phyloP scores from a whole-genome alignment of 2,797 vertebrate species.

The Coccyzus lansbergi region DNA sequence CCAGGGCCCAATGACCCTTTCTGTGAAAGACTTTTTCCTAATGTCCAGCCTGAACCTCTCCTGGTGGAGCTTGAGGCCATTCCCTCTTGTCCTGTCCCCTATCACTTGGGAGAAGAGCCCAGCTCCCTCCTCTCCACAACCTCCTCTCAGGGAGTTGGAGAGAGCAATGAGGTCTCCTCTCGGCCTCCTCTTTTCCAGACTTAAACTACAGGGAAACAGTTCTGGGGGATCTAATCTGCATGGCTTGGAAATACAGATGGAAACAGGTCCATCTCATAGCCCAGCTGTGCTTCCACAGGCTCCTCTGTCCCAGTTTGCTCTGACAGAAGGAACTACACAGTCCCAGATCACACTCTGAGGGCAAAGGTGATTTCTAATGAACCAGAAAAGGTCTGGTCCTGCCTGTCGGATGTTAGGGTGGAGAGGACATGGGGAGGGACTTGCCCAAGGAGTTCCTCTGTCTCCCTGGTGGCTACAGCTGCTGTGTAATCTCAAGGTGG shows the following conservation, averaged over 20 bases:
- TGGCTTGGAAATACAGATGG: fast-evolving
- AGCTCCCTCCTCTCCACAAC: no score
- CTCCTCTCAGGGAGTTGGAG: no score
- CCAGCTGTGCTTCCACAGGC: neutral
- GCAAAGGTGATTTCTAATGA: neutral
- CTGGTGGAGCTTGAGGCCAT: no score
- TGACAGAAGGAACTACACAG: neutral
- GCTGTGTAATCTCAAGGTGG: neutral
- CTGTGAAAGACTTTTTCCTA: no score
- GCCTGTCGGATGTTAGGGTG: neutral
- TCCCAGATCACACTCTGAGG: neutral
- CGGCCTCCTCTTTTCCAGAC: no score
- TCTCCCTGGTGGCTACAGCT: neutral
- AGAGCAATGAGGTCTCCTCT: no score
- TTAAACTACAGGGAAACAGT: no score
- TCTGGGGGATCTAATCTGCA: no score
- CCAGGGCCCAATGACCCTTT: no score
- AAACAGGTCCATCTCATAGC: neutral
- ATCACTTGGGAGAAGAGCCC: no score
- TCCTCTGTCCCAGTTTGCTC: neutral
- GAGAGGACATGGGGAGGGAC: neutral
- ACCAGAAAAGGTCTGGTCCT: neutral
- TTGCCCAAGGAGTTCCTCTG: neutral
- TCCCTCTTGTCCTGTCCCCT: no score
- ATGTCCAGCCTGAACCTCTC: no score